Evolutionary conservation across 2,888 invertebrate species (phyloP), one percentile per base, ranked within the genome.

Genomic region (Acanthoscelides obtectus): DNA sequence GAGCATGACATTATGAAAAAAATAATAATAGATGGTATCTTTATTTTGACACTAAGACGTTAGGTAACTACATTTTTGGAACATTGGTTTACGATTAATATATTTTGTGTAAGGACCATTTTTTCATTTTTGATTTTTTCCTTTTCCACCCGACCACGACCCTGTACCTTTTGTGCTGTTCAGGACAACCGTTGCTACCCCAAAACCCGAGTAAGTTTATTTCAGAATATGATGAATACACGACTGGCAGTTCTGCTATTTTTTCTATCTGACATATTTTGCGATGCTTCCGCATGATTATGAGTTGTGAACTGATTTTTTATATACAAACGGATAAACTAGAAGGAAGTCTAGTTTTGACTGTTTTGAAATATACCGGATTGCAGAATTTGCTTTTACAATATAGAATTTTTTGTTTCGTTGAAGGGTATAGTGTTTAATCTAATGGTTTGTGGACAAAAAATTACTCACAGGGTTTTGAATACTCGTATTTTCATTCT

Each of bases 121-220:
- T 80, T 83, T 82, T 79, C 77, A 78, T 78, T 80, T 83, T 83
- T 81, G 79, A 78, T 81, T 81, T 78, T 79, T 78, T 76, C 78
- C 77, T 78, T 79, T 81, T 78, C 75, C 76, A 77, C 76, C 73
- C 75, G 77, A 75, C 76, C 76, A 72, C 78, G 77, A 75, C 76
- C 76, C 73, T 74, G 75, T 77, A 78, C 80, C 79, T 79, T 81
- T 77, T 79, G 79, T 77, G 75, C 78, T 76, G 79, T 80, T 74
- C 77, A 84, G 81, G 71, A 80, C 82, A 74, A 83, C 82, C 74
- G 81, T 82, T 72, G 82, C 83, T 76, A 82, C 82, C 76, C 83
- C 83, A 80, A 83, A 82, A 83, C 82, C 81, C 83, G 84, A 84
- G 84, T 84, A 84, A 84, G 84, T 84, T 76, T 72, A 45, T 45